Conservation (phyloP, 2,888 invertebrate genomes). For the Ctena decussata region DNA sequence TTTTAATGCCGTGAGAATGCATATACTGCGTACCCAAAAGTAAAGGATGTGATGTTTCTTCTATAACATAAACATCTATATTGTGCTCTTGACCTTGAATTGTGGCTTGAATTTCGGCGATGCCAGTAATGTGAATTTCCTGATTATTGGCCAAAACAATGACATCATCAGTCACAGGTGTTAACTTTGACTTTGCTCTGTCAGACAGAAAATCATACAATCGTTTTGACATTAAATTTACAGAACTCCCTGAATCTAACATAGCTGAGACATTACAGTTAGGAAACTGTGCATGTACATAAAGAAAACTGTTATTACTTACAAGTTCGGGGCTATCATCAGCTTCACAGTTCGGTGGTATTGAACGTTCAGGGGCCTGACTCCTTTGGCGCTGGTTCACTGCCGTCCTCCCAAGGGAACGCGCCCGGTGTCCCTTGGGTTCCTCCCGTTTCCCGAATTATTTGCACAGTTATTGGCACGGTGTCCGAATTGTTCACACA, state of each 20-base stretch:
- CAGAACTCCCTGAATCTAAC: neutral
- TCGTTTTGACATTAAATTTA: neutral
- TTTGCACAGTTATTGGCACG: neutral
- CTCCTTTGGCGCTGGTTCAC: neutral
- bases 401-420: neutral
- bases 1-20: neutral
- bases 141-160: neutral
- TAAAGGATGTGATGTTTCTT: neutral
- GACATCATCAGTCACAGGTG: neutral
- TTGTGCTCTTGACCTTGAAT: neutral
- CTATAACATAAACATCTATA: neutral
- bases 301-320: neutral
- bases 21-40: neutral
- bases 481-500: neutral
- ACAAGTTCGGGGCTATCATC: neutral
- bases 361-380: neutral
- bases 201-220: neutral
- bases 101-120: neutral
- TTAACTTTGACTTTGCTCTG: neutral
- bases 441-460: neutral
- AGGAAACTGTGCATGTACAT: neutral
- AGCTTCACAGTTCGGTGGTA: neutral
- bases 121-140: neutral
- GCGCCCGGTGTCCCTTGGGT: neutral
- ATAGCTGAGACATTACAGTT: neutral